These are phyloP conservation scores for Aricia artaxerxes DNA, from an alignment of 2,888 invertebrate genomes.

Conservation along the genomic window DNA sequence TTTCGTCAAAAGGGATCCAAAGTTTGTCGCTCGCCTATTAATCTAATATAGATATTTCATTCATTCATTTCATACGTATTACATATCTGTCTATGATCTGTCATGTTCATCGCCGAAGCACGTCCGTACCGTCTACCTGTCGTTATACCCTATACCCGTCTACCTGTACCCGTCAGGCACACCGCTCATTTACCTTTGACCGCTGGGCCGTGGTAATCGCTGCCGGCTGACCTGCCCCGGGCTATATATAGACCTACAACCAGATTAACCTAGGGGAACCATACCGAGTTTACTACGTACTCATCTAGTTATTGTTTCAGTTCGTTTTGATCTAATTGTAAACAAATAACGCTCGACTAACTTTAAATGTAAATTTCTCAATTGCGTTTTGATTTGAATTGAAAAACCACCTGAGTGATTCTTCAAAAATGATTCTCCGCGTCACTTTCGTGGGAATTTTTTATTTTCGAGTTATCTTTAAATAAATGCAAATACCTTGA, in stretches of 20 bases:
- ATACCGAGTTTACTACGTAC: not conserved
- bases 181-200: constrained; percentile 30
- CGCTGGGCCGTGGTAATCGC: constrained; percentile 29
- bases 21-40: too few relatives aligned
- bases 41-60: too few relatives aligned
- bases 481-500: too few relatives aligned
- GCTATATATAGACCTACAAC: constrained; percentile 2
- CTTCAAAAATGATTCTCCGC: too few relatives aligned
- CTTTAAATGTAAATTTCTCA: not conserved
- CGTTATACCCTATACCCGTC: not conserved
- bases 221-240: constrained; percentile 29
- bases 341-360: not conserved
- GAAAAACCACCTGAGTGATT: too few relatives aligned
- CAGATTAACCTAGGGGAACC: not conserved
- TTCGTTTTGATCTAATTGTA: not conserved
- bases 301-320: not conserved
- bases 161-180: not conserved
- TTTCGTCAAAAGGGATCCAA: too few relatives aligned
- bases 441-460: too few relatives aligned
- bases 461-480: too few relatives aligned
- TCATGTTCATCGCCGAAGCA: not conserved
- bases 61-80: too few relatives aligned
- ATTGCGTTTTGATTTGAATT: too few relatives aligned
- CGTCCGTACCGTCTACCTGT: not conserved
- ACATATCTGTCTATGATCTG: not conserved